A percentile compares a stretch with the other conserved stretches of the same genome.
Evolutionary conservation across 2,888 invertebrate genomes (phyloP).

Genomic region (Cristatella mucedo): DNA sequence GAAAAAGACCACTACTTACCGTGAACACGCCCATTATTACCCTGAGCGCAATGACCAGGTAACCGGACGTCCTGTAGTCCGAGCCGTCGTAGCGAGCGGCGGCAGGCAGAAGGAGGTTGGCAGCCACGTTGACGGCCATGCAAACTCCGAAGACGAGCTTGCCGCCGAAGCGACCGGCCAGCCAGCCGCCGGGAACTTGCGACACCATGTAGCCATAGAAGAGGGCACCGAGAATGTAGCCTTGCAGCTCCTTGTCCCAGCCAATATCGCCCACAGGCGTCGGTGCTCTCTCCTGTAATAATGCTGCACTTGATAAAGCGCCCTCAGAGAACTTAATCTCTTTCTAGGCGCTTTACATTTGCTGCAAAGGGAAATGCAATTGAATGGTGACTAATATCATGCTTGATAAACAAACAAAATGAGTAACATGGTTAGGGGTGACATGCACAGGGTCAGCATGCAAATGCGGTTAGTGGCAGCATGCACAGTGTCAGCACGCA

Average conservation of each 20-base stretch:
- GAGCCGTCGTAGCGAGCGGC: not conserved
- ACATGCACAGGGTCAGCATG: too few relatives aligned
- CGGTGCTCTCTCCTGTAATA: too few relatives aligned
- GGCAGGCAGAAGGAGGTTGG: constrained; percentile 8
- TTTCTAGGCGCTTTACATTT: too few relatives aligned
- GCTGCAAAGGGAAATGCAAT: too few relatives aligned
- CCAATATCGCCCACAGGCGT: constrained; percentile 39
- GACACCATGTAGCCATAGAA: constrained; percentile 41
- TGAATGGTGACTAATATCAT: too few relatives aligned
- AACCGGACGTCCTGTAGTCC: not conserved
- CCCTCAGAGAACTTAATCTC: too few relatives aligned
- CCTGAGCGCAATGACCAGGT: not conserved
- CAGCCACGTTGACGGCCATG: constrained; percentile 15
- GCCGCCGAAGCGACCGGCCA: constrained; percentile 18
- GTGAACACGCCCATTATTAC: not conserved
- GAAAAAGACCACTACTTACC: too few relatives aligned
- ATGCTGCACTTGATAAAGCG: too few relatives aligned
- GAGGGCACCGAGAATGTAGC: constrained; percentile 42
- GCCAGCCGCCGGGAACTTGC: constrained; percentile 29
- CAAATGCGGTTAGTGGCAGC: too few relatives aligned
- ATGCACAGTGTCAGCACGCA: too few relatives aligned
- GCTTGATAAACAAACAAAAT: too few relatives aligned
- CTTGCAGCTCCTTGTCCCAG: constrained; percentile 44
- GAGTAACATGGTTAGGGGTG: too few relatives aligned
- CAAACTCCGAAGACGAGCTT: constrained; percentile 21